phyloP scores from a whole-genome alignment of 2,797 vertebrate species.

The Strix occidentalis region DNA sequence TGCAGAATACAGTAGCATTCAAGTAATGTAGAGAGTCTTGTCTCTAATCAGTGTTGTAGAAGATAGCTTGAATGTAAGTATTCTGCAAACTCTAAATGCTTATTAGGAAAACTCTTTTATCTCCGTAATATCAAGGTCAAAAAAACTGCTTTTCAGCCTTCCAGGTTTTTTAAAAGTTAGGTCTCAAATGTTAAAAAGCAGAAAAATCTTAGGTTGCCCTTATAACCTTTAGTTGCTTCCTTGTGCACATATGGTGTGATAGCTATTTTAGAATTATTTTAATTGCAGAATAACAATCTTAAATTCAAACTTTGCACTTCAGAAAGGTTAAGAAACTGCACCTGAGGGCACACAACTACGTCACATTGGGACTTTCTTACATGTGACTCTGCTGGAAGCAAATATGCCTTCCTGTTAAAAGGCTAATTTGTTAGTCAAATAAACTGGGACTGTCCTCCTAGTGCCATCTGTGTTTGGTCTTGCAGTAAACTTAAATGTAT shows the following conservation, averaged over 20 bases:
- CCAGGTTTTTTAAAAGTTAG: background rate
- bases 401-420: background rate
- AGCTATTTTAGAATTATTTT: constrained; percentile 20
- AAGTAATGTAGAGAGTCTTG: background rate
- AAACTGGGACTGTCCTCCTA: background rate
- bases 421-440: constrained; percentile 36
- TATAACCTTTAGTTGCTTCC: background rate
- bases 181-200: background rate
- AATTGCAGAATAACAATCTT: constrained; percentile 16
- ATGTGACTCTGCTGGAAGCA: background rate
- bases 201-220: background rate
- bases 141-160: background rate
- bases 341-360: background rate
- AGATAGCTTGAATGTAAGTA: background rate
- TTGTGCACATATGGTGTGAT: background rate
- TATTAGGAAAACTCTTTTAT: background rate
- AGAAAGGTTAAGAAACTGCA: constrained; percentile 19
- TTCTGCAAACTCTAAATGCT: background rate
- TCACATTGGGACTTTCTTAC: background rate
- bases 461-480: background rate
- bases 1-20: background rate
- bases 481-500: background rate
- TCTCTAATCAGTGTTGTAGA: background rate
- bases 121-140: background rate
- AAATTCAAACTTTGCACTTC: background rate